Percentiles rank a stretch among this genome's conserved stretches.
phyloP scores from a whole-genome alignment of 2,113 vertebrate genomes.

The Nyctibius bracteatus region DNA sequence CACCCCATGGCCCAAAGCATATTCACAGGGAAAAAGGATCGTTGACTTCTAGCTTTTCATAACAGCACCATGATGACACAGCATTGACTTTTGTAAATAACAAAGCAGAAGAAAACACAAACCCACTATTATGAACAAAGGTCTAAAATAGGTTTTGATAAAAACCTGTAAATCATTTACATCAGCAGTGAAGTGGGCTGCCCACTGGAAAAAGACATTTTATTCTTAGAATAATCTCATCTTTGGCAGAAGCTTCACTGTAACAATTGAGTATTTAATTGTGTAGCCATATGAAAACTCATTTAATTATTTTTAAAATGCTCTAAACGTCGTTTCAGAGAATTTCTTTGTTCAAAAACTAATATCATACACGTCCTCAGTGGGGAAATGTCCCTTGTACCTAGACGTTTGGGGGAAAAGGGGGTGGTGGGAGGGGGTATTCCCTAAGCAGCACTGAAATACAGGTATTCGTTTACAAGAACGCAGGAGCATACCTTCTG shows the following conservation, averaged over 20 bases:
- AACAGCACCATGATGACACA: slow-evolving; percentile 5
- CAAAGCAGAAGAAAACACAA: slow-evolving; percentile 15
- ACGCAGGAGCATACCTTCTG: slow-evolving; percentile 87
- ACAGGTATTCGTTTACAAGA: background rate
- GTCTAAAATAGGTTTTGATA: slow-evolving; percentile 48
- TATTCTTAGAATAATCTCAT: slow-evolving; percentile 47
- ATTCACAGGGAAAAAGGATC: slow-evolving; percentile 30
- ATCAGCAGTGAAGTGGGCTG: slow-evolving; percentile 60
- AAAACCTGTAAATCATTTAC: slow-evolving; percentile 68
- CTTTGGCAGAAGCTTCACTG: slow-evolving; percentile 34
- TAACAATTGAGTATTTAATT: slow-evolving; percentile 13
- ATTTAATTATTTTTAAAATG: background rate
- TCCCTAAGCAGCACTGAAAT: slow-evolving; percentile 3
- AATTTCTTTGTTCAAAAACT: background rate
- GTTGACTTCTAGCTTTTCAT: background rate
- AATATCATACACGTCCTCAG: background rate
- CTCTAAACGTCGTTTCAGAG: background rate
- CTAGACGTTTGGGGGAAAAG: background rate
- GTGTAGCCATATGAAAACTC: background rate
- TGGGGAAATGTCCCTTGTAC: background rate
- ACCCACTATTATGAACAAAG: slow-evolving; percentile 12
- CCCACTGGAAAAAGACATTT: slow-evolving; percentile 55
- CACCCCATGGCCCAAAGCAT: slow-evolving; percentile 28
- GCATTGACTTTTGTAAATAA: slow-evolving; percentile 1
- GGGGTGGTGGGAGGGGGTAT: background rate